Evolutionary conservation across 2,888 invertebrate species (phyloP).

Genomic region (Xanthorhoe designata): DNA sequence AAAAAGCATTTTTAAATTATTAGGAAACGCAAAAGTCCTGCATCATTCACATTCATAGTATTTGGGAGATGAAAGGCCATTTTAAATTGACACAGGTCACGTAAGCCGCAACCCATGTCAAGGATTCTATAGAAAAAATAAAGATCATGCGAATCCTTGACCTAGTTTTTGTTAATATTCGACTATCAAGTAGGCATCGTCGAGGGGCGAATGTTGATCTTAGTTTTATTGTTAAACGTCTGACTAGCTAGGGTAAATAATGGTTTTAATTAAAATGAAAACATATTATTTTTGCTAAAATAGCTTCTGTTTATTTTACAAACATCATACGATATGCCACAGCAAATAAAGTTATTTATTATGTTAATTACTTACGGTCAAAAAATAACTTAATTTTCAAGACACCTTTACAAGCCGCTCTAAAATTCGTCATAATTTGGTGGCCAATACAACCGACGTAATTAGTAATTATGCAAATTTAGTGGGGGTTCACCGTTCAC

Average conservation of each 20-base stretch:
- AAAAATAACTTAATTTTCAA: neutral
- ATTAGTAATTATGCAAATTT: neutral
- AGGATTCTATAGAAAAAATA: neutral
- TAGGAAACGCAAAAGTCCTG: neutral
- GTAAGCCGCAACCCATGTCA: neutral
- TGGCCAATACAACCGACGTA: neutral
- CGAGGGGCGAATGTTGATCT: conserved; percentile 21
- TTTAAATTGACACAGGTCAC: neutral
- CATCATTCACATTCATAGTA: neutral
- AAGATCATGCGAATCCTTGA: conserved; percentile 18
- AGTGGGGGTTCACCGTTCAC: neutral
- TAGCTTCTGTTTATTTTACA: neutral
- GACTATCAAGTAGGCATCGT: conserved; percentile 18
- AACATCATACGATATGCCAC: too few relatives aligned
- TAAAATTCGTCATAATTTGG: neutral
- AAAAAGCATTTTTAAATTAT: too few relatives aligned
- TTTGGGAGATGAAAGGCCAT: neutral
- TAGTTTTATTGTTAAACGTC: conserved; percentile 19
- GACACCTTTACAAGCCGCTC: neutral
- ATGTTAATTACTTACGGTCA: neutral
- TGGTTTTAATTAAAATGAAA: neutral
- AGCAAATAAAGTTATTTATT: neutral
- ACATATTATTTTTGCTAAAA: neutral
- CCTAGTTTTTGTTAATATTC: conserved; percentile 25
- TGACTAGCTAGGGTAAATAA: conserved; percentile 4